Evolutionary conservation across 2,888 invertebrate species (phyloP), one percentile per base, ranked within the genome.

Genomic region (Latheticus oryzae): DNA sequence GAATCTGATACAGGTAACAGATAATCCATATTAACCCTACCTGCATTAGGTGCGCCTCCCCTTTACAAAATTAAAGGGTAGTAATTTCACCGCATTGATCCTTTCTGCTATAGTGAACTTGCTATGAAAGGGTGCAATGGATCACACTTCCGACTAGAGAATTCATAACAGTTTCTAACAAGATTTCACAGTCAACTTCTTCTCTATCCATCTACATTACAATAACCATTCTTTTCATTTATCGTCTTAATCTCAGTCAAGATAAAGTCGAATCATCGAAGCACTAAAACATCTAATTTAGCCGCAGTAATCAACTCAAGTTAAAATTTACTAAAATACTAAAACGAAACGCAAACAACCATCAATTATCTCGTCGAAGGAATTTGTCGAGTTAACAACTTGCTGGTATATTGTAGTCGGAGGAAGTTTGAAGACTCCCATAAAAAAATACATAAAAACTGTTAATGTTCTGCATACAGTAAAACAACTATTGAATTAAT

Each of bases 11-110:
- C n/a, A n/a, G n/a, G n/a, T n/a, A n/a, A n/a, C n/a, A n/a, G n/a
- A n/a, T n/a, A n/a, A n/a, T n/a, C n/a, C n/a, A n/a, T n/a, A n/a
- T n/a, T n/a, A n/a, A n/a, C n/a, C 17, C 17, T 11, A 17, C 35
- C 35, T 35, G 35, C 35, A 35, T 9, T 35, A 35, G 35, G 35
- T 35, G 35, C 35, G 35, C 19, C 35, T 17, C 35, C 35, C 35
- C 12, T 16, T 17, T 8, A 5, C 9, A 4, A 35, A 35, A 35
- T 17, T 16, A 17, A 35, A 35, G 35, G 35, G 35, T 16, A 17
- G 35, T 17, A 35, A 17, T n/a, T n/a, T n/a, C n/a, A 32, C 13
- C n/a, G 3, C 26, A n/a, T 3, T 9, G 26, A 26, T 35, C 19
- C 8, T 32, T 32, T 32, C 16, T 17, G 13, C 8, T 5, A 19